Percentiles rank a stretch among this genome's conserved stretches.
phyloP scores from a whole-genome alignment of 2,888 invertebrate species.

The Protodeltote pygarga region DNA sequence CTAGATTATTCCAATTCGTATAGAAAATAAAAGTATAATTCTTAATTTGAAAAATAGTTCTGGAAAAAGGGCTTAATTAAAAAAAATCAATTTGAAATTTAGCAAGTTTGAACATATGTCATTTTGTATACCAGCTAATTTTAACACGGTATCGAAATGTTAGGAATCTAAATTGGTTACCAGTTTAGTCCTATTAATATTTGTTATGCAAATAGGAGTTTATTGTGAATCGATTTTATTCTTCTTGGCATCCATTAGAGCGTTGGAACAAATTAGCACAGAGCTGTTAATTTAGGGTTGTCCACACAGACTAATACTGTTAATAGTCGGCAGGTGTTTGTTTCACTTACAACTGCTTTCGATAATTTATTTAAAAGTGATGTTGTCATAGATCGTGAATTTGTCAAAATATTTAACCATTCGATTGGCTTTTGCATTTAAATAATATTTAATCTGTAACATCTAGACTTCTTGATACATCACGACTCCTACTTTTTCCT shows the following conservation, averaged over 20 bases:
- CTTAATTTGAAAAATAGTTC: no score
- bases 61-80: no score
- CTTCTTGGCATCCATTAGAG: constrained; percentile 26
- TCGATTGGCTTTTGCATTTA: no score
- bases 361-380: background rate
- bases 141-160: constrained; percentile 4
- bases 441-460: no score
- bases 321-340: no score
- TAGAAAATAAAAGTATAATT: no score
- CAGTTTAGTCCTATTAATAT: constrained; percentile 23
- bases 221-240: constrained; percentile 36
- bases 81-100: background rate
- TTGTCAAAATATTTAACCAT: no score
- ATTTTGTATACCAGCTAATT: background rate
- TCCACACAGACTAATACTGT: background rate
- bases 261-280: constrained; percentile 52
- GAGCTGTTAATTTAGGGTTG: constrained; percentile 44
- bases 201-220: constrained; percentile 31
- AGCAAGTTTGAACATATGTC: background rate
- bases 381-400: no score
- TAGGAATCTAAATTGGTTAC: constrained; percentile 18
- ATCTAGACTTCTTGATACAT: no score
- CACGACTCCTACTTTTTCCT: no score
- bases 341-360: background rate
- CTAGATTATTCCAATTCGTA: no score